Base-by-base conservation (phyloP, 2,888 invertebrate species). In the Gari tellinella region DNA sequence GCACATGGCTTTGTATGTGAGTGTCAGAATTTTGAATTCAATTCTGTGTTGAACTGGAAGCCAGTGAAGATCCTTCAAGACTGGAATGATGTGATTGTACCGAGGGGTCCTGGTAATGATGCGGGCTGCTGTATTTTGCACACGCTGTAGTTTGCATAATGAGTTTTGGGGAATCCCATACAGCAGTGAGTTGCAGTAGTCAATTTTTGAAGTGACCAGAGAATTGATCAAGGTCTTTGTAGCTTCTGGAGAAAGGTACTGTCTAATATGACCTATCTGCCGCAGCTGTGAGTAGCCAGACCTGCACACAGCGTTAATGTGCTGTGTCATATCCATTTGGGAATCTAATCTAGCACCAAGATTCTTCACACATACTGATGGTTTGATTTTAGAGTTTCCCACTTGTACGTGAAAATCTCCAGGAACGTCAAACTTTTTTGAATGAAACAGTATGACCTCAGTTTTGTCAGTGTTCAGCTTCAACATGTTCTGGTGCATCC, bases 51-150 rank as follows among this genome's bases (percentile, higher is more conserved):
- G 62, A 41, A 52, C 45, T 19, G 62, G 43, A 43, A 43, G 19
- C 45, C 52, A 52, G 43, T 62, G 41, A 41, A 62, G 51, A 31
- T 62, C 62, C 23, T 62, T 62, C 52, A 62, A 31, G 15, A 52
- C 52, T 17, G 52, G 49, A 5, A 49, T 60, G 17, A 60, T 60
- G 15, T 49, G 60, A 49, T 14, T 12, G 49, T 23, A 31, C 21
- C 40, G 10, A 10, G 37, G 38, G 19, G 37, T 53, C 37, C 21
- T 53, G 40, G 53, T 38, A 14, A 53, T 21, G 8, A 53, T 38
- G 31, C 19, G 40, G 37, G 53, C 53, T 37, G 53, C 25, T 15
- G 53, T 53, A 21, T 37, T 38, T 3, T 53, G 19, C 15, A 53
- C 53, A 19, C 19, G n/a, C 21, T 53, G 53, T 4, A 38, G 40